A percentile compares a stretch with the other conserved stretches of the same genome.
These are phyloP conservation scores for Hypanus sabinus DNA, from an alignment of 2,113 vertebrate genomes.

Conservation along the genomic window DNA sequence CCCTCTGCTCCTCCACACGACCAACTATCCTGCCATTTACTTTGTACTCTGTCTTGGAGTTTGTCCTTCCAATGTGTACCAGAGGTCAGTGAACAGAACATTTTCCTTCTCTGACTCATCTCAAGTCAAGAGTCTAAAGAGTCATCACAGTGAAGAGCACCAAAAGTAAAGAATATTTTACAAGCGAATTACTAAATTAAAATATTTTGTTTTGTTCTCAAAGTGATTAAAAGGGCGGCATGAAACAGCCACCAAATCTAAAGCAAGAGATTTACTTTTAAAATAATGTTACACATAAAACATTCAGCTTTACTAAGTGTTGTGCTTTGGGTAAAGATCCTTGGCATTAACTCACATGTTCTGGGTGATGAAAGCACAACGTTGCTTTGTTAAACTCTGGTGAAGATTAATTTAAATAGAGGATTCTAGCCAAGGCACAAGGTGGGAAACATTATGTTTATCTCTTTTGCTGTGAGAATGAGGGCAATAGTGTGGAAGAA, in stretches of 20 bases:
- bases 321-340: not conserved
- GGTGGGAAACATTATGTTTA: not conserved
- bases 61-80: no score
- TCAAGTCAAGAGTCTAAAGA: no score
- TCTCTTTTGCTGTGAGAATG: no score
- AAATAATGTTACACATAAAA: not conserved
- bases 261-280: not conserved
- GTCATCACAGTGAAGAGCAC: not conserved
- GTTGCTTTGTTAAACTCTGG: no score
- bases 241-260: not conserved
- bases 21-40: no score
- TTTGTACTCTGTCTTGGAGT: no score
- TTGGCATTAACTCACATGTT: not conserved
- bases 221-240: not conserved
- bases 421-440: not conserved
- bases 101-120: not conserved
- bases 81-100: not conserved
- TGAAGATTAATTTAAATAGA: not conserved
- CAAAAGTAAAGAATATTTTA: not conserved
- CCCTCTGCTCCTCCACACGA: no score
- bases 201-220: not conserved
- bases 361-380: constrained; percentile 14
- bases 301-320: not conserved
- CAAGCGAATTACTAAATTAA: not conserved
- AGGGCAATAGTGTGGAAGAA: no score